phyloP scores from a whole-genome alignment of 92 coral and sea anemone genomes.

The Actinostola sp. region DNA sequence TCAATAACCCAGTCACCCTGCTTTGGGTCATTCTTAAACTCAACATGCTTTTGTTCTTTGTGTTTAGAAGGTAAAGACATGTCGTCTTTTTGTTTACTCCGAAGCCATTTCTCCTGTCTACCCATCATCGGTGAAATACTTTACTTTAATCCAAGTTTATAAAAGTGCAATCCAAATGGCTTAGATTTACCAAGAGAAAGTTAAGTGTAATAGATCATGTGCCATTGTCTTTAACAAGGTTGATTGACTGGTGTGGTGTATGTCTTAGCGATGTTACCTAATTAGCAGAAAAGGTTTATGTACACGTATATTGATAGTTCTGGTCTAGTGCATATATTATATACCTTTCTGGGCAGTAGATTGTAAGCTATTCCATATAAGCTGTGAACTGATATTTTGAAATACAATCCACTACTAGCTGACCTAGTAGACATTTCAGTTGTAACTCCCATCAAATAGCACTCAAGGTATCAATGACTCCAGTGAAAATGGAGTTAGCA shows the following conservation, averaged over 20 bases:
- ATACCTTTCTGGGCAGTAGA: too few species aligned
- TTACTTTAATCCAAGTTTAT: too few species aligned
- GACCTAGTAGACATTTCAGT: too few species aligned
- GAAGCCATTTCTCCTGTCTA: neutral
- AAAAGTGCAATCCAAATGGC: too few species aligned
- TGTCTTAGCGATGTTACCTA: neutral
- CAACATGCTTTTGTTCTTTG: constrained; percentile 8
- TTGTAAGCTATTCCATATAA: too few species aligned
- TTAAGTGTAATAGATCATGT: neutral
- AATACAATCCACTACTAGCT: too few species aligned
- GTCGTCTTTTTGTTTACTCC: constrained; percentile 3
- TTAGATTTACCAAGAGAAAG: too few species aligned
- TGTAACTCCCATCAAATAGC: too few species aligned
- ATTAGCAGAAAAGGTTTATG: neutral
- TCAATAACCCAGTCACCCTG: constrained; percentile 4
- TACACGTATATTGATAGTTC: constrained; percentile 5
- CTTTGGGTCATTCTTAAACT: constrained; percentile 3
- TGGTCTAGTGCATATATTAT: too few species aligned
- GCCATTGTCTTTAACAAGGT: neutral
- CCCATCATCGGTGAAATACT: neutral
- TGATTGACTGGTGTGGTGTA: neutral
- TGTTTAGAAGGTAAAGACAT: neutral
- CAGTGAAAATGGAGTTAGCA: neutral
- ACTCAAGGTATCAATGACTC: too few species aligned
- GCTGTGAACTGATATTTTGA: neutral